Evolutionary conservation across 2,888 invertebrate genomes (phyloP).

Genomic region (Hirtodrosophila trivittata): DNA sequence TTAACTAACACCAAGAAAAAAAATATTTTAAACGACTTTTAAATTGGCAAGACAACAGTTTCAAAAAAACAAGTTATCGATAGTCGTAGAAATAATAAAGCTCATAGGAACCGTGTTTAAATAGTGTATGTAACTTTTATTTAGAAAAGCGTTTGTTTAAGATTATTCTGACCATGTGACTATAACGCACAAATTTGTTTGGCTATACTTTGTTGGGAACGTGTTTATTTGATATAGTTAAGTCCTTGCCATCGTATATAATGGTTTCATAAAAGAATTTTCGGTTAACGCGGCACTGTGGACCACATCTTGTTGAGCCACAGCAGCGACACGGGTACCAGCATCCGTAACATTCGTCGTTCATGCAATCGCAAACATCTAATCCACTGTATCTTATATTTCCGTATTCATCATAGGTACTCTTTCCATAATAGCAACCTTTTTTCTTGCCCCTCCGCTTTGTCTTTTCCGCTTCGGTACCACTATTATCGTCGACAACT

Average conservation of each 20-base stretch:
- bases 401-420: slow-evolving; percentile 89
- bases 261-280: slow-evolving; percentile 91
- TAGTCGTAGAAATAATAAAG: too few relatives aligned
- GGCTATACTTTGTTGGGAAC: slow-evolving; percentile 33
- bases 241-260: slow-evolving; percentile 91
- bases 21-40: too few relatives aligned
- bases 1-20: too few relatives aligned
- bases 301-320: slow-evolving; percentile 90
- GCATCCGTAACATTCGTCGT: slow-evolving; percentile 91
- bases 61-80: too few relatives aligned
- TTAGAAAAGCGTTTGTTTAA: not conserved
- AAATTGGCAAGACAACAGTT: too few relatives aligned
- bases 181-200: too few relatives aligned
- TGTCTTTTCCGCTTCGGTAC: slow-evolving; percentile 87
- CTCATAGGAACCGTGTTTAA: too few relatives aligned
- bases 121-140: too few relatives aligned
- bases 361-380: slow-evolving; percentile 94
- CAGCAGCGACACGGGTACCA: slow-evolving; percentile 92
- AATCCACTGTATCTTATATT: slow-evolving; percentile 86
- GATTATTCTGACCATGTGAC: slow-evolving; percentile 9
- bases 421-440: slow-evolving; percentile 43
- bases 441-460: slow-evolving; percentile 86
- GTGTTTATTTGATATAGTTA: slow-evolving; percentile 71
- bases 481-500: slow-evolving; percentile 83
- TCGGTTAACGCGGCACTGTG: slow-evolving; percentile 91